A percentile compares a stretch with the other conserved stretches of the same genome.
Evolutionary conservation across 2,888 invertebrate genomes (phyloP).

Genomic region (Graphium colonna): DNA sequence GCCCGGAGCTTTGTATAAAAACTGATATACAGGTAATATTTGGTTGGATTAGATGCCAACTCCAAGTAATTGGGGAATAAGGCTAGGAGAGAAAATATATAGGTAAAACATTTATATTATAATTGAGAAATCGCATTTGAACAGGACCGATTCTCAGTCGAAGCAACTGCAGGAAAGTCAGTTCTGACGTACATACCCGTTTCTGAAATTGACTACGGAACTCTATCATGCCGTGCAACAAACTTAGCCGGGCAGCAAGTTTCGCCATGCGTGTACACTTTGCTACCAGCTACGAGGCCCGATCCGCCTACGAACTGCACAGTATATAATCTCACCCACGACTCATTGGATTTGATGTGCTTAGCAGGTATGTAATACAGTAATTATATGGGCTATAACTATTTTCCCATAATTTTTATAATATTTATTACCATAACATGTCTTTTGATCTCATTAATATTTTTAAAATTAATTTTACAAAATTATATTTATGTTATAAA

Average conservation of each 20-base stretch:
- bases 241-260: conserved; percentile 86
- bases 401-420: background rate
- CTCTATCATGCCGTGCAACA: conserved; percentile 86
- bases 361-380: conserved; percentile 67
- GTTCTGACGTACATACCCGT: conserved; percentile 89
- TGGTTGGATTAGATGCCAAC: no score
- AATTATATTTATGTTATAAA: no score
- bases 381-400: no score
- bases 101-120: no score
- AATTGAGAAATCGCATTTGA: no score
- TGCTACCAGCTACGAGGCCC: conserved; percentile 88
- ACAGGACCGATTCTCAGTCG: conserved; percentile 79
- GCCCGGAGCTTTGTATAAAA: no score
- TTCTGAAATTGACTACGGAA: conserved; percentile 89
- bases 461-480: no score
- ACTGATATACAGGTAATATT: no score
- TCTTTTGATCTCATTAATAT: no score
- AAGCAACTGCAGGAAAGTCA: conserved; percentile 77
- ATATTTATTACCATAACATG: background rate
- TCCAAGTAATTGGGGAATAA: no score
- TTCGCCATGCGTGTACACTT: conserved; percentile 86
- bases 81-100: no score
- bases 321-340: conserved; percentile 87
- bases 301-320: conserved; percentile 90
- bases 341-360: conserved; percentile 87